These are phyloP conservation scores for Zaprionus taronus DNA, from an alignment of 1,140 invertebrate species.

Conservation along the genomic window DNA sequence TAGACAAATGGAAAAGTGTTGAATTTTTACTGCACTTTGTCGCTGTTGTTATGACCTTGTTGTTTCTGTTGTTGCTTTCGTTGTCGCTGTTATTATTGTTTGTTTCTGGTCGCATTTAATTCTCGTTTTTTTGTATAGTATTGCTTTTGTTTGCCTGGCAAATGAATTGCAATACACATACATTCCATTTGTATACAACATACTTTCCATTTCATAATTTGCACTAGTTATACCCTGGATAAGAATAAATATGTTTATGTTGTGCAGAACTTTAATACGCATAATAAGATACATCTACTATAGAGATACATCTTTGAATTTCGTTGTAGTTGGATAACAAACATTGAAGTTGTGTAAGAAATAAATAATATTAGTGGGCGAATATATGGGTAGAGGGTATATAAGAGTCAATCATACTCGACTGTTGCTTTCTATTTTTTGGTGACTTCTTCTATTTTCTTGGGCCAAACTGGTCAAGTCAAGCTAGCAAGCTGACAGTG, in stretches of 20 bases:
- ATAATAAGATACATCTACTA: too few species aligned
- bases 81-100: conserved; percentile 38
- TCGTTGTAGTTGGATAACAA: neutral
- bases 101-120: conserved; percentile 62
- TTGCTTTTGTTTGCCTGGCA: conserved; percentile 41
- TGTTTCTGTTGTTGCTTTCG: conserved; percentile 16
- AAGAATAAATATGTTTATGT: neutral
- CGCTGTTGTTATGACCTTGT: conserved; percentile 38
- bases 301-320: neutral
- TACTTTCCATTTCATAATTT: conserved; percentile 67
- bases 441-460: conserved; percentile 19
- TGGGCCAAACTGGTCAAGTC: conserved; percentile 23
- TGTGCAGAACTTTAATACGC: neutral
- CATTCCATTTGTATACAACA: conserved; percentile 56
- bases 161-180: conserved; percentile 75
- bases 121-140: conserved; percentile 43
- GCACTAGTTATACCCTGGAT: conserved; percentile 36
- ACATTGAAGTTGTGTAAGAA: too few species aligned
- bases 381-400: too few species aligned
- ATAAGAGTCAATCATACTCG: too few species aligned
- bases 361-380: too few species aligned
- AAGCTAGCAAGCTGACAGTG: conserved; percentile 16
- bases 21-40: conserved; percentile 77
- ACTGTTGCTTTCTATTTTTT: conserved; percentile 6
- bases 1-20: conserved; percentile 67